phyloP scores from a whole-genome alignment of 2,797 vertebrate genomes.

The Cynodonichthys magdalenae region DNA sequence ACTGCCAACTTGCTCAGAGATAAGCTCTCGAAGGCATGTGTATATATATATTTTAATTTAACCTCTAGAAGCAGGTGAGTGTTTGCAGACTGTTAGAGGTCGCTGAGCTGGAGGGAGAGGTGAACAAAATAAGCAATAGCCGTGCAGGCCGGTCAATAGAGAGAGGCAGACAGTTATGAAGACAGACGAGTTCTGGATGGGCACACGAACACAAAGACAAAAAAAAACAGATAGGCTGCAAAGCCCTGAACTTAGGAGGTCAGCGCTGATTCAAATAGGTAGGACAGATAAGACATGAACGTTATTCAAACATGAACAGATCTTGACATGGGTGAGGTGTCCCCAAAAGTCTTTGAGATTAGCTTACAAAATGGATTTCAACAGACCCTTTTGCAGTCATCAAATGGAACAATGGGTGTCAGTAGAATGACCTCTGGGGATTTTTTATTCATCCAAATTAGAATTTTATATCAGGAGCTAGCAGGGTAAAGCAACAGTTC shows the following conservation, averaged over 20 bases:
- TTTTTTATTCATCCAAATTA: slow-evolving; percentile 24
- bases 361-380: slow-evolving; percentile 33
- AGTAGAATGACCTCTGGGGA: slow-evolving; percentile 9
- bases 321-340: slow-evolving; percentile 26
- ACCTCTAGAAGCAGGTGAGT: slow-evolving; percentile 66
- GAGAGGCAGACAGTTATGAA: slow-evolving; percentile 63
- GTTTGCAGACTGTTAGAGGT: slow-evolving; percentile 22
- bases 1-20: slow-evolving; percentile 58
- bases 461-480: slow-evolving; percentile 18
- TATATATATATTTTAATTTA: slow-evolving; percentile 41
- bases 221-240: slow-evolving; percentile 66
- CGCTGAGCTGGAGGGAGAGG: not conserved
- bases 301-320: slow-evolving; percentile 38
- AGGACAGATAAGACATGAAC: slow-evolving; percentile 47
- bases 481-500: slow-evolving; percentile 9
- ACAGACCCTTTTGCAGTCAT: slow-evolving; percentile 8
- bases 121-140: slow-evolving; percentile 60
- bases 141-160: slow-evolving; percentile 66
- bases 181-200: slow-evolving; percentile 69
- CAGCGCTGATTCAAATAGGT: slow-evolving; percentile 54
- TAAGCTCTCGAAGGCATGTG: slow-evolving; percentile 26
- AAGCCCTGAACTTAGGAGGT: slow-evolving; percentile 57
- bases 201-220: slow-evolving; percentile 65
- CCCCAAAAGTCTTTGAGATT: slow-evolving; percentile 5
- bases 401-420: slow-evolving; percentile 18